Conservation (phyloP, 2,113 vertebrate species). For the Bucco capensis region DNA sequence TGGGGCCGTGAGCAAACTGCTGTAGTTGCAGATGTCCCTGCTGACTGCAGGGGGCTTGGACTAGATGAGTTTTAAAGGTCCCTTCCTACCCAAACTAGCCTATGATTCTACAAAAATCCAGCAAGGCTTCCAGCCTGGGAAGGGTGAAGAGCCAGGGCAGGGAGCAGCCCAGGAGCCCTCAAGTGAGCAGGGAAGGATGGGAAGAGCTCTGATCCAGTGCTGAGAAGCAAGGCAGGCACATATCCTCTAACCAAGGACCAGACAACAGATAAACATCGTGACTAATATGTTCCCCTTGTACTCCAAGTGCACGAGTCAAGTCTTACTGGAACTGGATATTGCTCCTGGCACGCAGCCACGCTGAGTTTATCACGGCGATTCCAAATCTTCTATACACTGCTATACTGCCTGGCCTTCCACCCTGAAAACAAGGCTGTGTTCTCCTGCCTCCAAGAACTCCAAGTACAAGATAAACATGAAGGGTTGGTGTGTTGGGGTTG, state of each 20-base stretch:
- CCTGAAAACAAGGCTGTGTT: not conserved
- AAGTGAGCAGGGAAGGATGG: not conserved
- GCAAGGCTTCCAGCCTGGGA: not conserved
- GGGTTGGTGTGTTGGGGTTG: not conserved
- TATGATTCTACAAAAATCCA: not conserved
- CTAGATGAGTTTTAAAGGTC: not conserved
- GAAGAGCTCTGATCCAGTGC: not conserved
- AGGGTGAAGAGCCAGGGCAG: not conserved
- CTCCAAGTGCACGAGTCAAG: slow-evolving; percentile 35
- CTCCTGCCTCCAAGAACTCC: not conserved
- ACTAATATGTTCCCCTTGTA: slow-evolving; percentile 41
- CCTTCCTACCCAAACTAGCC: not conserved
- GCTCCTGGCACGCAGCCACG: not conserved
- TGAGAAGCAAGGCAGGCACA: not conserved
- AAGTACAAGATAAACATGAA: slow-evolving; percentile 43
- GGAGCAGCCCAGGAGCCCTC: not conserved
- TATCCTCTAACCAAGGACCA: not conserved
- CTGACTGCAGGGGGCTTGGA: too few relatives aligned
- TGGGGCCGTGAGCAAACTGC: not conserved
- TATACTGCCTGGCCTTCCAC: not conserved
- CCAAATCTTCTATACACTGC: not conserved
- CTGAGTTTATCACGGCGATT: slow-evolving; percentile 11
- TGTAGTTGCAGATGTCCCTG: not conserved
- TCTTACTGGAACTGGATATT: slow-evolving; percentile 51
- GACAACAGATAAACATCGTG: slow-evolving; percentile 55